Evolutionary conservation across 1,140 invertebrate genomes (phyloP), one percentile per base, ranked within the genome.

Genomic region (Leptinotarsa lineolata): DNA sequence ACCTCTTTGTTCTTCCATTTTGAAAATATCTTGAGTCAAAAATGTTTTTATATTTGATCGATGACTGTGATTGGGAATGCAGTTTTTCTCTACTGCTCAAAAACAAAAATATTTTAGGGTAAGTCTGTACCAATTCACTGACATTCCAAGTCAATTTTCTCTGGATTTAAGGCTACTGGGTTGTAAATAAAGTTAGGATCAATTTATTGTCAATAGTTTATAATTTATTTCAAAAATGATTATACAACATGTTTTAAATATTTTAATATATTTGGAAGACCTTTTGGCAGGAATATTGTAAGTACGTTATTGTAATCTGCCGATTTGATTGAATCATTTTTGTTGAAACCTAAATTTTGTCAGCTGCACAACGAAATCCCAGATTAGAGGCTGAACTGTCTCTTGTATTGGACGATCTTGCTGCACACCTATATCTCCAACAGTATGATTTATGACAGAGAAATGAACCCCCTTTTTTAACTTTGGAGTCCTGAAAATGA

Each of bases 391-490:
- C 92, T 4, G 95, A 93, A 77, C 94, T 96, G 80, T 98, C 96
- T 63, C 92, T 92, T 2, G 96, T 98, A 83, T 98, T 98, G 84
- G 97, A 94, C 78, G 95, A 97, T 70, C 97, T 87, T 0, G 97
- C 95, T 6, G 92, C 96, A 86, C 97, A 99, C 76, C 97, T 87
- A 81, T 98, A 98, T 69, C 97, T 89, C 85, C 93, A 98, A 84
- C 97, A 99, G 83, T 96, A 97, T 2, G 90, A 92, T 82, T 93
- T 88, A 79, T 97, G 95, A 80, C 97, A 99, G 80, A 98, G 87
- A 84, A 93, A 99, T 0, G 96, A 98, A 1, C 97, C 97, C 67
- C 97, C 97, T 88, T 98, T 98, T 83, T 98, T 98, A 2, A 98
- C 95, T 84, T 93, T 95, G 78, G 96, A 93, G 66, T 80, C 78